Base-by-base conservation (phyloP, 2,797 vertebrate species). In the Protosalanx chinensis region DNA sequence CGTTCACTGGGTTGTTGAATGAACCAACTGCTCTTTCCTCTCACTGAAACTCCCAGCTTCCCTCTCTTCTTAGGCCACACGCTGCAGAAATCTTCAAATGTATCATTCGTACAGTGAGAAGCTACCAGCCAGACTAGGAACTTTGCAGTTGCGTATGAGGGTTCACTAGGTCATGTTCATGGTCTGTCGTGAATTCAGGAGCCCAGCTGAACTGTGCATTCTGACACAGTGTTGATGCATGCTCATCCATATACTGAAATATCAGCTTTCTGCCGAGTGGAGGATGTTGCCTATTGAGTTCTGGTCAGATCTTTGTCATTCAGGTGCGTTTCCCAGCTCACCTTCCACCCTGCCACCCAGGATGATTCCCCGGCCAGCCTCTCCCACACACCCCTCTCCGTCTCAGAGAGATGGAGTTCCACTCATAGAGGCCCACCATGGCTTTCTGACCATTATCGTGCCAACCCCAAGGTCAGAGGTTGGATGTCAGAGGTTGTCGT, bases 1-100 rank as follows among this genome's bases (percentile, higher is more conserved):
- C 68, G 53, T 56, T 79, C 15, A 66, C 66, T 46, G 30, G 70
- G 71, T 82, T 77, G 74, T 56, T 46, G 72, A 76, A 78, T 81
- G 79, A 82, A 75, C 74, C 56, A 59, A 61, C 10, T 49, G 41
- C 35, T 74, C 33, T 70, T 32, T 66, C 56, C 68, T 75, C 46
- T 73, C 67, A 71, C 68, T 32, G 64, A 66, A 49, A 6, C 27
- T 15, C 58, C 23, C 23, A 6, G 3, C 58, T 23, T 23, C 27
- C 23, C 58, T 1, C 67, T n/a, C 72, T 64, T 13, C 37, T 46
- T 12, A 46, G 10, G 10, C 41, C 41, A 46, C 41, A 46, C 13
- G 12, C 41, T 46, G 10, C 3, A 46, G 41, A 46, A 13, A 46
- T 46, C 8, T 13, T 13, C 10, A 8, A 12, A 13, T 46, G 10